Percentiles rank a stretch among this genome's conserved stretches.
phyloP scores from a whole-genome alignment of 2,797 vertebrate genomes.

The Manis pentadactyla region DNA sequence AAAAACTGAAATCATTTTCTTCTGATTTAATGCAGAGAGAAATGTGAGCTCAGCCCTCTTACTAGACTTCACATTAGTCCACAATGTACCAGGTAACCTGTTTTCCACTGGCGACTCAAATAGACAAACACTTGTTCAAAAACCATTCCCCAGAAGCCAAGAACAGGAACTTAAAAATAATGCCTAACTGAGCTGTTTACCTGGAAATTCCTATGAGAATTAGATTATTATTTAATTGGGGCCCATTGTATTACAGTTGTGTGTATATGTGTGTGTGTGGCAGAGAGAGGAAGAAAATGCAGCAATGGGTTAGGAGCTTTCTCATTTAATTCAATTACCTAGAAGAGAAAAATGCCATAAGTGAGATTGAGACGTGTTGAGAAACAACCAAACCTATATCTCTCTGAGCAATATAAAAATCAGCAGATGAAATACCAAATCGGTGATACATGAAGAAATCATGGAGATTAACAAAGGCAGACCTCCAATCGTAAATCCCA shows the following conservation, averaged over 20 bases:
- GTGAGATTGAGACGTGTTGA: background rate
- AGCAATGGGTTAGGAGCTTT: background rate
- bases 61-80: background rate
- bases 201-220: background rate
- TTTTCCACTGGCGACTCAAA: background rate
- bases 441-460: slow-evolving; percentile 11
- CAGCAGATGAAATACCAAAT: background rate
- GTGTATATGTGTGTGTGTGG: too few relatives aligned
- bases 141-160: background rate
- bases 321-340: slow-evolving; percentile 49
- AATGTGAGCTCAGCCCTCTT: background rate
- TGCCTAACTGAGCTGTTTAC: background rate
- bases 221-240: background rate
- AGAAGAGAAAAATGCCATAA: background rate
- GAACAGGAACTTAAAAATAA: background rate
- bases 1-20: background rate
- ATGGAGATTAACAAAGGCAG: background rate
- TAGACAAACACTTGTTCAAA: background rate
- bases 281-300: background rate
- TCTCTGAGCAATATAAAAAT: background rate
- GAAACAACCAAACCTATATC: background rate
- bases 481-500: background rate
- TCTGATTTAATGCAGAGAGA: background rate
- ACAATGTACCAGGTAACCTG: background rate
- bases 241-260: background rate